These are phyloP conservation scores for Apodemia duryi DNA, from an alignment of 2,888 invertebrate species.

Conservation along the genomic window DNA sequence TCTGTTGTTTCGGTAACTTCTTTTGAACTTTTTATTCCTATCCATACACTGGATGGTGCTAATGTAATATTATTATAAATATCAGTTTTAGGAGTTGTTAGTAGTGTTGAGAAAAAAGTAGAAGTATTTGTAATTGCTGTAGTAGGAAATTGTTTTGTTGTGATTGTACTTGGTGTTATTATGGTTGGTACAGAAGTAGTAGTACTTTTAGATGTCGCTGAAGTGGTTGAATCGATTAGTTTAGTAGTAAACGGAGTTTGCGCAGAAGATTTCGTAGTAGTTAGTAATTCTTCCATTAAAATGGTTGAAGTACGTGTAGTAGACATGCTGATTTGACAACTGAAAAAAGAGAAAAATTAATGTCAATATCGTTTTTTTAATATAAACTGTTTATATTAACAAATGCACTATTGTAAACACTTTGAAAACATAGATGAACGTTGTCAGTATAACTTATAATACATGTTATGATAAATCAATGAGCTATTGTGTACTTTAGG, in stretches of 20 bases:
- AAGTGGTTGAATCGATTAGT: constrained; percentile 38
- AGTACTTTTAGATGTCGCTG: constrained; percentile 27
- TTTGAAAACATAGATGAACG: background rate
- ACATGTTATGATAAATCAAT: too few species aligned
- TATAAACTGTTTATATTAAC: too few species aligned
- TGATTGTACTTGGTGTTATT: constrained; percentile 19
- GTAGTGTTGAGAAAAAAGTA: constrained; percentile 24
- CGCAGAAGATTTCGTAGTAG: constrained; percentile 47
- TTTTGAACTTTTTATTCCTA: constrained; percentile 19
- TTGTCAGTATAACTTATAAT: too few species aligned
- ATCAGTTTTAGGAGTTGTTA: constrained; percentile 29
- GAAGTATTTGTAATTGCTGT: background rate
- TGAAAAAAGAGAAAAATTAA: constrained; percentile 47
- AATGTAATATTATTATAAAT: constrained; percentile 24
- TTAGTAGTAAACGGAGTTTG: constrained; percentile 39
- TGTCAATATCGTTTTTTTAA: background rate
- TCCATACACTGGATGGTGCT: constrained; percentile 22
- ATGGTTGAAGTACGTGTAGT: constrained; percentile 48
- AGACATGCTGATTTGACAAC: constrained; percentile 62
- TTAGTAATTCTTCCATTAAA: constrained; percentile 57
- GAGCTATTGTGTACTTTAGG: too few species aligned
- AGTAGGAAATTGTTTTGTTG: constrained; percentile 10
- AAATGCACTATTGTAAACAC: too few species aligned
- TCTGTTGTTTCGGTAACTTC: constrained; percentile 28
- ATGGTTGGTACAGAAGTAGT: constrained; percentile 27